These are phyloP conservation scores for Elgaria multicarinata DNA, from an alignment of 2,113 vertebrate species.

Conservation along the genomic window DNA sequence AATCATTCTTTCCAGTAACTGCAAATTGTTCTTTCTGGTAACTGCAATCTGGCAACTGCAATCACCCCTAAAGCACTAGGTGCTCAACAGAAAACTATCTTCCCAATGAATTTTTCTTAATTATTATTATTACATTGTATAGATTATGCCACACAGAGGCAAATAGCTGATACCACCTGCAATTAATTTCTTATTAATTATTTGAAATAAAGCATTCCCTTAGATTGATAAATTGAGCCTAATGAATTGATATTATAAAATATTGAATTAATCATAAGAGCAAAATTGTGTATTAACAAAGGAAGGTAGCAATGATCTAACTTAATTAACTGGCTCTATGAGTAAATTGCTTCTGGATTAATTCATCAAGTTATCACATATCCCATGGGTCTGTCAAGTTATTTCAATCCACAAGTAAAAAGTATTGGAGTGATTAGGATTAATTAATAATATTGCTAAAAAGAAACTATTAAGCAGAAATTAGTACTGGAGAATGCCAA, in stretches of 20 bases:
- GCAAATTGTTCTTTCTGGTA: background rate
- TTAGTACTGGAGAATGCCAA: background rate
- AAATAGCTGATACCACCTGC: background rate
- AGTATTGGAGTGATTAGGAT: background rate
- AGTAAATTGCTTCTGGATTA: constrained; percentile 3
- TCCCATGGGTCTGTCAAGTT: background rate
- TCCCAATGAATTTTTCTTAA: background rate
- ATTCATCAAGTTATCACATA: background rate
- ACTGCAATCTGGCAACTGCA: background rate
- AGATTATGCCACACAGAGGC: no score
- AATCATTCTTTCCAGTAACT: constrained; percentile 4
- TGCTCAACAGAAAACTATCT: background rate
- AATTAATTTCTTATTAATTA: background rate
- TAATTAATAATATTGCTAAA: background rate
- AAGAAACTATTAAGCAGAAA: background rate
- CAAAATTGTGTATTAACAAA: background rate
- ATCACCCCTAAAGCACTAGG: background rate
- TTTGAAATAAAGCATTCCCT: background rate
- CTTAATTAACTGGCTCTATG: background rate
- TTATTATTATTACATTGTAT: background rate
- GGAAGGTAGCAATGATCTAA: no score
- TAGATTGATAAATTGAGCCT: background rate
- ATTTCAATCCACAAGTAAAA: background rate
- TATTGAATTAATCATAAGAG: background rate
- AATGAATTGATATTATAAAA: background rate